A percentile compares a stretch with the other conserved stretches of the same genome.
phyloP scores from a whole-genome alignment of 2,113 vertebrate species.

The Myotis yumanensis region DNA sequence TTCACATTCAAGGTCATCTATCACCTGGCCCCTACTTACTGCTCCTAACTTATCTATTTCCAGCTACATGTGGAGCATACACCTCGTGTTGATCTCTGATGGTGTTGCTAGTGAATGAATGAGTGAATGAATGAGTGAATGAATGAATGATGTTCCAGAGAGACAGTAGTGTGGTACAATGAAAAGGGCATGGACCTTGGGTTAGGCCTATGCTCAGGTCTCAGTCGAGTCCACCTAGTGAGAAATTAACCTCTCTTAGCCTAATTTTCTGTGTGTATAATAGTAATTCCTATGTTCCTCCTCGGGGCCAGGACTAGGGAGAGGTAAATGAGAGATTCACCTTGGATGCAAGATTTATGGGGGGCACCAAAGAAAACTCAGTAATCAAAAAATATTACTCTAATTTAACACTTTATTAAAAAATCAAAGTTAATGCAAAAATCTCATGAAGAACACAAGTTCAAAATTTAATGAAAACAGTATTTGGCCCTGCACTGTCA shows the following conservation, averaged over 20 bases:
- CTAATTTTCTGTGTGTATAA: neutral
- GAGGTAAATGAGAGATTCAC: neutral
- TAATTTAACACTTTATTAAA: neutral
- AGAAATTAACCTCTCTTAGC: neutral
- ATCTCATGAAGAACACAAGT: neutral
- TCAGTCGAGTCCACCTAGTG: neutral
- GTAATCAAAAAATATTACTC: neutral
- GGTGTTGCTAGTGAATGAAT: neutral
- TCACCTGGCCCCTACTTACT: neutral
- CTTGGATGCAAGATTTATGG: neutral
- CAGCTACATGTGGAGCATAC: neutral
- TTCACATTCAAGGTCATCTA: neutral
- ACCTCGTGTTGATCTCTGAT: neutral
- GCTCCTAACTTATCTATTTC: neutral
- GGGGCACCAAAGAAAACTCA: neutral
- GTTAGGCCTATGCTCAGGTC: neutral
- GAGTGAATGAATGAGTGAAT: neutral
- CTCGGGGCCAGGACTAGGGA: too few species aligned
- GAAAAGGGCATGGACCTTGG: neutral
- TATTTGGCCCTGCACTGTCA: neutral
- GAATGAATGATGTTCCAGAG: neutral
- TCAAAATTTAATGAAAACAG: neutral
- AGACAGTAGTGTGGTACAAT: fast-evolving
- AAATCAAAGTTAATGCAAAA: neutral
- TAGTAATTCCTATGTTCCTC: neutral